These are phyloP conservation scores for Galagoides demidoff DNA, from an alignment of 2,797 vertebrate species.

Conservation along the genomic window DNA sequence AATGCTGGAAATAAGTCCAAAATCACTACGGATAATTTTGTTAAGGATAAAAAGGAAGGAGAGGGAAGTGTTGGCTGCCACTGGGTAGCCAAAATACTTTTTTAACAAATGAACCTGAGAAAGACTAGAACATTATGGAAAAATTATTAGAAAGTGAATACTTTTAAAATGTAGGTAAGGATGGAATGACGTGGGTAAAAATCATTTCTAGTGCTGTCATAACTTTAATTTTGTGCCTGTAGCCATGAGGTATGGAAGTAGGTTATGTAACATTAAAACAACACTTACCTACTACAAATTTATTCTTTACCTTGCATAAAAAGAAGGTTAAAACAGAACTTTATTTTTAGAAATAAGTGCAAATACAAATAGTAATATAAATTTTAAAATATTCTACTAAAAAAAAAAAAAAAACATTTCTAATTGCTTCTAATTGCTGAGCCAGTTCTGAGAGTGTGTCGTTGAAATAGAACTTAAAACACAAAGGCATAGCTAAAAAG, in stretches of 20 bases:
- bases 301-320: not conserved
- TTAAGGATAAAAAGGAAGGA: not conserved
- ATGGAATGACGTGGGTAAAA: not conserved
- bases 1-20: not conserved
- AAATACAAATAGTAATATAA: not conserved
- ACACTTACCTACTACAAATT: not conserved
- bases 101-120: not conserved
- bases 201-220: not conserved
- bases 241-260: not conserved
- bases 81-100: not conserved
- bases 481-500: not conserved
- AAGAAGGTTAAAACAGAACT: not conserved
- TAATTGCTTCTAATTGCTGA: not conserved
- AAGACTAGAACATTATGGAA: not conserved
- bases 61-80: not conserved
- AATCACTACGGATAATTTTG: not conserved
- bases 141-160: not conserved
- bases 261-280: not conserved
- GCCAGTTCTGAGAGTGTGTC: not conserved
- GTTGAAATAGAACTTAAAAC: slow-evolving; percentile 39
- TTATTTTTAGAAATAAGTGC: not conserved
- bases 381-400: not conserved
- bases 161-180: not conserved
- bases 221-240: slow-evolving; percentile 12
- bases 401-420: slow-evolving; percentile 33